phyloP scores from a whole-genome alignment of 1,140 invertebrate species.

The Zaprionus vittiger region DNA sequence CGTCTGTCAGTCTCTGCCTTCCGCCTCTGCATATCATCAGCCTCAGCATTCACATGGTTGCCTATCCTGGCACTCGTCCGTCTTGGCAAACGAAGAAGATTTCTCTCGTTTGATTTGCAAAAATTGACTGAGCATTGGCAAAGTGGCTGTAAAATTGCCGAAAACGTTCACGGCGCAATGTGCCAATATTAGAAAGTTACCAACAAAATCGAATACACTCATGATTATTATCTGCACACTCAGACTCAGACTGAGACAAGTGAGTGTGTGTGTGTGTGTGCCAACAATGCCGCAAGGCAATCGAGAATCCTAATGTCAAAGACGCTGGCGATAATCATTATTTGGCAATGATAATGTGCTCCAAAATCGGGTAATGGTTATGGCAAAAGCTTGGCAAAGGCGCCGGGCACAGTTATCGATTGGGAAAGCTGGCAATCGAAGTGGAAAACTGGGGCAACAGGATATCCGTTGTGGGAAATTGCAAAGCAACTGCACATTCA shows the following conservation, averaged over 20 bases:
- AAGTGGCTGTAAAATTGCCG: conserved; percentile 76
- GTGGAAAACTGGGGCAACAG: conserved; percentile 12
- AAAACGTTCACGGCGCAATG: conserved; percentile 28
- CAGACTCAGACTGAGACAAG: not conserved
- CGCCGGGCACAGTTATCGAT: conserved; percentile 15
- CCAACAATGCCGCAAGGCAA: conserved; percentile 41
- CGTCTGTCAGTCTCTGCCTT: not conserved
- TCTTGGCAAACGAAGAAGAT: conserved; percentile 31
- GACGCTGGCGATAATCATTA: conserved; percentile 46
- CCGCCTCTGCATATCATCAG: not conserved
- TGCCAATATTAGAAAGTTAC: conserved; percentile 43
- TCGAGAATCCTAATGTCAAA: conserved; percentile 22
- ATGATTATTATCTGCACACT: conserved; percentile 24
- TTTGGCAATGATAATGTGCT: conserved; percentile 42
- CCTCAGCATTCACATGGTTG: conserved; percentile 1
- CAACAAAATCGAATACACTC: conserved; percentile 51
- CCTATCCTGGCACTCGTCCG: conserved; percentile 44
- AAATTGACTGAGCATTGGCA: conserved; percentile 80
- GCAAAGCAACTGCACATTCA: not conserved
- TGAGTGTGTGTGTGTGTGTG: conserved; percentile 17
- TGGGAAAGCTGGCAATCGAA: not conserved
- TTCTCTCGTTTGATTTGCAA: conserved; percentile 72
- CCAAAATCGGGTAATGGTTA: conserved; percentile 21
- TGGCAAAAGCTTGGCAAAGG: conserved; percentile 1
- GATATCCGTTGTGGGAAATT: conserved; percentile 5